Evolutionary conservation across 2,113 vertebrate species (phyloP), one percentile per base, ranked within the genome.

Genomic region (Podocnemis expansa): DNA sequence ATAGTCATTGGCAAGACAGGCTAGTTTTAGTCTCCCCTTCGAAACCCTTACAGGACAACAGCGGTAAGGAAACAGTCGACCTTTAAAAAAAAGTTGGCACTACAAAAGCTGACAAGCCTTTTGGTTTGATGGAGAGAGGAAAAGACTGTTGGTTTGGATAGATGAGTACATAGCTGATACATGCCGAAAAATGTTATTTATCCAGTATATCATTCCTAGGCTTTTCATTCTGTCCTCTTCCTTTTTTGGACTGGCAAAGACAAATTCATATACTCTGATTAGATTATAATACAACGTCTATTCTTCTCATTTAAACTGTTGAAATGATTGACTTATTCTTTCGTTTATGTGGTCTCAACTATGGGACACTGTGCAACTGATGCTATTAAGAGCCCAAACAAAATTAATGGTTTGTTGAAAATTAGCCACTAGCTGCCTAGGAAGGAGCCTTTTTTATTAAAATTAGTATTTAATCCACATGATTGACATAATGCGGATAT

Each of bases 251-350:
- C 84, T 85, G 96, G 87, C 83, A 93, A 94, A 95, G 60, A 82
- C 29, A 76, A 94, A 87, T 96, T 88, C 84, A 96, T 92, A 86
- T 94, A 95, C 34, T 78, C 45, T 86, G 96, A 93, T 92, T 94
- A 95, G 95, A 97, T 97, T 89, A 96, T 90, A 95, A 95, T 47
- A 58, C 73, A 54, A 73, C 49, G 63, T 82, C 91, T 93, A 84
- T 82, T 85, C 73, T 93, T 63, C 93, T 96, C 87, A 91, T 95
- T 84, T 94, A 52, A 90, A 43, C 63, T 87, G 3, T 84, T 96
- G 86, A 95, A 87, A 95, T 49, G 56, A 88, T 73, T 82, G 38
- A 38, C 45, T 93, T 95, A 93, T 89, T 56, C 88, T 56, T 79
- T 73, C 60, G 88, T 95, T 90, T 90, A 89, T 90, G 93, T 93